These are phyloP conservation scores for Chouioia cunea DNA, from an alignment of 2,888 invertebrate species.

Conservation along the genomic window DNA sequence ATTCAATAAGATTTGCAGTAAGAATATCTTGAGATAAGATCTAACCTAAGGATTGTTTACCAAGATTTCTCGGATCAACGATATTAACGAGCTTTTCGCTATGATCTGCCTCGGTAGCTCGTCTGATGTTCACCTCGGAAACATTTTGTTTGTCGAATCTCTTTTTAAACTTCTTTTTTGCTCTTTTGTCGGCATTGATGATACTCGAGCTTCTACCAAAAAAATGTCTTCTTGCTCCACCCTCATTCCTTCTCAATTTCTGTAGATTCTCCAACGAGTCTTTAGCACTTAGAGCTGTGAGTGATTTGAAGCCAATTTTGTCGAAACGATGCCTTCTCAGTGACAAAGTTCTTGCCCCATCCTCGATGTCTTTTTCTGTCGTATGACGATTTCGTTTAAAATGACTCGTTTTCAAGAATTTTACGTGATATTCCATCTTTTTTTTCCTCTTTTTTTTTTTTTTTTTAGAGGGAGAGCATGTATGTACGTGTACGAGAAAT, in stretches of 20 bases:
- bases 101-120: constrained; percentile 12
- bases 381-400: neutral
- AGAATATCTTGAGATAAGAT: no score
- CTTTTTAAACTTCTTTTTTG: constrained; percentile 29
- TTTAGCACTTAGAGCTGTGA: constrained; percentile 43
- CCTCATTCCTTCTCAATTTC: constrained; percentile 15
- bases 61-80: constrained; percentile 13
- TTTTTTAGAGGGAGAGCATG: no score
- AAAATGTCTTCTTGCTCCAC: constrained; percentile 3
- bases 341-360: constrained; percentile 2
- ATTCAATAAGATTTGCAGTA: no score
- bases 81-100: constrained; percentile 26
- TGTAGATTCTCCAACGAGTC: constrained; percentile 48
- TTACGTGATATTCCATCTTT: neutral
- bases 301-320: constrained; percentile 44
- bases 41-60: neutral
- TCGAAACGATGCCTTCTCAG: neutral
- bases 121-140: constrained; percentile 33
- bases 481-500: no score
- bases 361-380: neutral
- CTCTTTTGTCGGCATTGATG: constrained; percentile 26
- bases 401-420: neutral
- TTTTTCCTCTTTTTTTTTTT: no score
- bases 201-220: neutral
- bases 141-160: constrained; percentile 31